Percentiles rank a stretch among this genome's conserved stretches.
phyloP scores from a whole-genome alignment of 2,113 vertebrate species.

The Oceanites oceanicus region DNA sequence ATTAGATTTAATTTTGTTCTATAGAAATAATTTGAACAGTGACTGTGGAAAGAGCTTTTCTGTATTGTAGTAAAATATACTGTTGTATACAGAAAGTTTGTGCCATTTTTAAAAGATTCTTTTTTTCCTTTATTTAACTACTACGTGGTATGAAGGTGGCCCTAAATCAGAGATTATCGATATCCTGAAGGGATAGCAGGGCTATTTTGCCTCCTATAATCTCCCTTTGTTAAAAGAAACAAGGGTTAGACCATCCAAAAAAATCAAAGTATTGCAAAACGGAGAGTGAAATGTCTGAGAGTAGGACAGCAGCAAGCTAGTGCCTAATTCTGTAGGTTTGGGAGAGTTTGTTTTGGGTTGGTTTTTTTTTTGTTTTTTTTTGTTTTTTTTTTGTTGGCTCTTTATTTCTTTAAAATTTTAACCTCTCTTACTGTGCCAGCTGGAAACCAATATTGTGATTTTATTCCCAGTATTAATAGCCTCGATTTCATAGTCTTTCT shows the following conservation, averaged over 20 bases:
- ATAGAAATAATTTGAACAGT: neutral
- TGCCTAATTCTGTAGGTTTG: neutral
- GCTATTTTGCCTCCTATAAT: neutral
- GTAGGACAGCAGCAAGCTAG: neutral
- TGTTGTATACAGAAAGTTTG: neutral
- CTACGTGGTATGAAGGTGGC: neutral
- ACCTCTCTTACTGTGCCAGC: slow-evolving; percentile 47
- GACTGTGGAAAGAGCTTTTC: neutral
- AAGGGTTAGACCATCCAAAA: neutral
- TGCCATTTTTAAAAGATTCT: neutral
- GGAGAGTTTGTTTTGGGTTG: neutral
- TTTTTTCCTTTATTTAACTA: neutral
- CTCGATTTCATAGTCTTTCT: slow-evolving; percentile 11
- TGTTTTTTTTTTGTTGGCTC: neutral
- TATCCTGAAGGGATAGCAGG: neutral
- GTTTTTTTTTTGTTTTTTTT: neutral
- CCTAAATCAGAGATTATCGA: neutral
- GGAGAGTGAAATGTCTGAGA: neutral
- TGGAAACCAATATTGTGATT: slow-evolving; percentile 63
- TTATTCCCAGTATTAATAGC: slow-evolving; percentile 58
- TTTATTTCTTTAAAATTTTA: slow-evolving; percentile 56
- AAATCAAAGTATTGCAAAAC: neutral
- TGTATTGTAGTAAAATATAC: neutral
- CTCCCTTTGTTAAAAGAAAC: neutral
- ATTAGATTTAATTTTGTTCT: neutral